phyloP scores from a whole-genome alignment of 1,140 invertebrate species.

The Drosophila nigromelanica region DNA sequence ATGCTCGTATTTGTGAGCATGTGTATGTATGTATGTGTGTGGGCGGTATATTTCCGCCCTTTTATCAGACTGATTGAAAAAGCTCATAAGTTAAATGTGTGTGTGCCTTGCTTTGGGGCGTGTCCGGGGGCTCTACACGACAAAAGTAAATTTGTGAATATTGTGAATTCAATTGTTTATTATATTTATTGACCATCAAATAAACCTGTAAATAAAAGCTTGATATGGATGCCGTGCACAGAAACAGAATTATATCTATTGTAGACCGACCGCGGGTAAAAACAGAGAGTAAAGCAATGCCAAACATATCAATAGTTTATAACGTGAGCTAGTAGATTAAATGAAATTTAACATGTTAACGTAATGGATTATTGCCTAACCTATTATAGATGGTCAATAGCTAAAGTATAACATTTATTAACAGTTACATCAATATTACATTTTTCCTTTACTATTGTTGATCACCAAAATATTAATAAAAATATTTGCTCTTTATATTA shows the following conservation, averaged over 20 bases:
- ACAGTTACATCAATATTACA: too few relatives aligned
- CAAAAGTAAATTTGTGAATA: conserved; percentile 20
- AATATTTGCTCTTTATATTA: too few relatives aligned
- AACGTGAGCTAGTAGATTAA: too few relatives aligned
- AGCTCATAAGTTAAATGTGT: conserved; percentile 65
- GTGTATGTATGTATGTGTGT: not conserved
- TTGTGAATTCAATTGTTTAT: conserved; percentile 19
- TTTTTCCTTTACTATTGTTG: too few relatives aligned
- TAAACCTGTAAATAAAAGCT: conserved; percentile 1
- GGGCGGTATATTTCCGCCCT: not conserved
- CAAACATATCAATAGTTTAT: too few relatives aligned
- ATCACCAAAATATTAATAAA: too few relatives aligned
- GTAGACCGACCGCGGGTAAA: not conserved
- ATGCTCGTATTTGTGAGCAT: conserved; percentile 33
- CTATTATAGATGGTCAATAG: too few relatives aligned
- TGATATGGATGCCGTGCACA: not conserved
- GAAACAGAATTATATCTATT: not conserved
- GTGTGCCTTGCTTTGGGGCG: conserved; percentile 1
- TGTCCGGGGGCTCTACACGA: not conserved
- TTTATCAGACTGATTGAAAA: conserved; percentile 39
- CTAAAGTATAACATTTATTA: too few relatives aligned
- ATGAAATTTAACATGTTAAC: too few relatives aligned
- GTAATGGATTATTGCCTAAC: too few relatives aligned
- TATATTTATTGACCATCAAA: conserved; percentile 14
- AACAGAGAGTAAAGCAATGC: not conserved